phyloP scores from a whole-genome alignment of 2,888 invertebrate species.

The Cantharis nigra region DNA sequence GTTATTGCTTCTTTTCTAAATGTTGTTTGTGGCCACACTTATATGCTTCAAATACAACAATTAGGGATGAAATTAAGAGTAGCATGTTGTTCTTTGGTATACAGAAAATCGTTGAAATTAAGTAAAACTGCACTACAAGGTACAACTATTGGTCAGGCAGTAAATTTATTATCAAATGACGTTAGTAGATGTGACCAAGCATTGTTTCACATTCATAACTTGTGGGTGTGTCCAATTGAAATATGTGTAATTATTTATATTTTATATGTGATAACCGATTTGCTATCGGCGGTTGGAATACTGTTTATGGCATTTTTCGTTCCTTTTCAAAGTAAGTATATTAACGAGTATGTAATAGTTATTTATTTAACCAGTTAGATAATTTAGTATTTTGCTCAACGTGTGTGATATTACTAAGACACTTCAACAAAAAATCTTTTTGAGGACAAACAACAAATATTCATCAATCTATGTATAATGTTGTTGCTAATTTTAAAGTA shows the following conservation, averaged over 20 bases:
- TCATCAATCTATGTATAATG: no score
- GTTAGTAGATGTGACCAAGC: conserved; percentile 61
- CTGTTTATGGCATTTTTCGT: not conserved
- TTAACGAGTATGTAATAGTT: no score
- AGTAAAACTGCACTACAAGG: conserved; percentile 73
- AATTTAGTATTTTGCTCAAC: no score
- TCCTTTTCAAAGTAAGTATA: not conserved
- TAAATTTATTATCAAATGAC: conserved; percentile 93
- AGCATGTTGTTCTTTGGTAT: conserved; percentile 82
- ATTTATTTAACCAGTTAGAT: no score
- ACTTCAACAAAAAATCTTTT: no score
- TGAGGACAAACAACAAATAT: no score
- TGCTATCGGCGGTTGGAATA: not conserved
- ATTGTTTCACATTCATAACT: not conserved
- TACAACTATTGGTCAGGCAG: conserved; percentile 76
- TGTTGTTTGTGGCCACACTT: conserved; percentile 85
- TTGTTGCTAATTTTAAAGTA: no score
- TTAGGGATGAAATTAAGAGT: conserved; percentile 86
- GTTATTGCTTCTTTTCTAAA: conserved; percentile 75
- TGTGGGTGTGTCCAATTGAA: not conserved
- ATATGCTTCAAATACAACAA: conserved; percentile 85
- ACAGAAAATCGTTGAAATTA: conserved; percentile 66
- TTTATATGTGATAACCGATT: not conserved
- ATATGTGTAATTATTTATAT: not conserved
- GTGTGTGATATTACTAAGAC: no score